Evolutionary conservation across 2,888 invertebrate species (phyloP).

Genomic region (Phymatocera aterrima): DNA sequence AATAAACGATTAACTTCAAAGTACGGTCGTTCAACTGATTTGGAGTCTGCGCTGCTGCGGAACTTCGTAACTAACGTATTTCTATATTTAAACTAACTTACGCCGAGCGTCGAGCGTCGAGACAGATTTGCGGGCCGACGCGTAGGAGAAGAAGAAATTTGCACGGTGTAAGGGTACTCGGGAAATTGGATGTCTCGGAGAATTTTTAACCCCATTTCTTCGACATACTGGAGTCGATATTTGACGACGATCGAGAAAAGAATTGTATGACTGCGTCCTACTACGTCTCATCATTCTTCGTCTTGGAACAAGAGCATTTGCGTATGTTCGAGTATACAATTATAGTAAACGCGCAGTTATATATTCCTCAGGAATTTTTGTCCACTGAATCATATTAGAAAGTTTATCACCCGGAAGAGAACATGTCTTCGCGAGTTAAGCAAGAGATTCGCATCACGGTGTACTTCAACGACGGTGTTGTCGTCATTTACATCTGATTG

Average conservation of each 20-base stretch:
- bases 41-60: not conserved
- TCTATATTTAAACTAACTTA: slow-evolving; percentile 17
- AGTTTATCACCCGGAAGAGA: not conserved
- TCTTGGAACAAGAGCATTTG: no score
- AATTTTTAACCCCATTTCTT: not conserved
- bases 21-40: not conserved
- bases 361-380: not conserved
- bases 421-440: slow-evolving; percentile 82
- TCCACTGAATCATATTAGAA: not conserved
- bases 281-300: no score
- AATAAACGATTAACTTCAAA: slow-evolving; percentile 12
- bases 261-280: no score
- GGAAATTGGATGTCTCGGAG: not conserved
- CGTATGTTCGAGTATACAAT: no score
- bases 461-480: slow-evolving; percentile 81
- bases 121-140: not conserved
- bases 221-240: no score
- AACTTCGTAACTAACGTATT: not conserved
- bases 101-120: not conserved
- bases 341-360: no score
- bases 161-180: not conserved
- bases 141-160: slow-evolving; percentile 2
- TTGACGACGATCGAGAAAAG: no score
- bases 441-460: slow-evolving; percentile 83
- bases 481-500: slow-evolving; percentile 80